Conservation (phyloP, 2,888 invertebrate genomes). For the Diarsia mendica region DNA sequence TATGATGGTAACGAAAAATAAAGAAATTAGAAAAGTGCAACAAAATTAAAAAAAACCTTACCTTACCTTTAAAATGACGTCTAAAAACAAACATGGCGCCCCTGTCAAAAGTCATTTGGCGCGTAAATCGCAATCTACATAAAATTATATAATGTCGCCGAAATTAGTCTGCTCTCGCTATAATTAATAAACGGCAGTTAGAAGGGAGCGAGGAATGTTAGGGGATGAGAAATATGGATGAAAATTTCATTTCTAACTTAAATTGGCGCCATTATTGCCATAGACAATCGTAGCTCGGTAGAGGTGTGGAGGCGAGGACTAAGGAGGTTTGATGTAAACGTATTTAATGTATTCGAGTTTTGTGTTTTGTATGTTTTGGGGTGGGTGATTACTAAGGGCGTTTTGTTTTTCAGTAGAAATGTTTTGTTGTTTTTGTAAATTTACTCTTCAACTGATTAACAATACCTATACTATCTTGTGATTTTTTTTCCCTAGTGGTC, state of each 20-base stretch:
- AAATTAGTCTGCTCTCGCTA: constrained; percentile 70
- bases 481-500: too few relatives aligned
- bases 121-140: constrained; percentile 74
- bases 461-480: too few relatives aligned
- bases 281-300: constrained; percentile 65
- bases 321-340: constrained; percentile 56
- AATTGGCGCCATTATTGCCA: constrained; percentile 66
- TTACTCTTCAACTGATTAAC: neutral
- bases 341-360: constrained; percentile 47
- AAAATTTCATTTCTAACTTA: constrained; percentile 66
- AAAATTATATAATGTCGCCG: constrained; percentile 77
- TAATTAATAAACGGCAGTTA: constrained; percentile 69
- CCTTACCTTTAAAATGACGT: neutral
- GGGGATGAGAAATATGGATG: constrained; percentile 64
- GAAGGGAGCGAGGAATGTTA: constrained; percentile 48
- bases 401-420: too few relatives aligned
- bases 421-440: neutral
- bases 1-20: neutral
- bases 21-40: neutral
- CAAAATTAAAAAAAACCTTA: neutral
- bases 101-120: constrained; percentile 64
- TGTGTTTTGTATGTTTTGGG: constrained; percentile 30
- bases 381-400: constrained; percentile 4
- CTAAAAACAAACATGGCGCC: constrained; percentile 57
- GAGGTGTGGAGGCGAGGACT: constrained; percentile 53